Percentiles rank a stretch among this genome's conserved stretches.
Conservation (phyloP, 2,797 vertebrate genomes). For the Acomys russatus region DNA sequence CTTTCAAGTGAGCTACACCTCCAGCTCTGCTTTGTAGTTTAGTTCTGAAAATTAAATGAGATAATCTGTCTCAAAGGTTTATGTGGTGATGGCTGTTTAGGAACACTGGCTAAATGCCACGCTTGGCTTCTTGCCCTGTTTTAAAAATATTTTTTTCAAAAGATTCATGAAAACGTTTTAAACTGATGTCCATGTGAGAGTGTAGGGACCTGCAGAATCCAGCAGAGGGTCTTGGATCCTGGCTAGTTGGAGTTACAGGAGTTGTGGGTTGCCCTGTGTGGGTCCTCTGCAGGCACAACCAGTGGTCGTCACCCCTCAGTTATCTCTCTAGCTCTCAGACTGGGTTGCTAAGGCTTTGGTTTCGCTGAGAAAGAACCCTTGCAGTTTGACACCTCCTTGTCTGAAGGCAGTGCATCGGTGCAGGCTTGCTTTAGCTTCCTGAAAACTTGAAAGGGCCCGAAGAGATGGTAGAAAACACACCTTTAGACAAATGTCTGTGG, state of each 20-base stretch:
- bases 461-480: not conserved
- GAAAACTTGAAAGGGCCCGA: not conserved
- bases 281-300: not conserved
- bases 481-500: not conserved
- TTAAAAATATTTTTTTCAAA: no score
- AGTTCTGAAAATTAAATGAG: not conserved
- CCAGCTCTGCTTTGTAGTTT: not conserved
- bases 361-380: not conserved
- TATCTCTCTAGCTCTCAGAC: not conserved
- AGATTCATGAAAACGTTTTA: not conserved
- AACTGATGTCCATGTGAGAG: not conserved
- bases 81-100: not conserved
- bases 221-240: not conserved
- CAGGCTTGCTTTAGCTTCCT: not conserved
- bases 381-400: not conserved
- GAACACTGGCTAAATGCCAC: not conserved
- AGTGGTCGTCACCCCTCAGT: not conserved
- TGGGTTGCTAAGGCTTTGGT: not conserved
- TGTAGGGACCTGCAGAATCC: not conserved
- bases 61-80: not conserved
- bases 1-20: not conserved
- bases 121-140: not conserved
- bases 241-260: no score
- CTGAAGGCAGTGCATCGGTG: not conserved
- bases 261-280: not conserved